phyloP scores from a whole-genome alignment of 2,113 vertebrate species.

The Syrrhaptes paradoxus region DNA sequence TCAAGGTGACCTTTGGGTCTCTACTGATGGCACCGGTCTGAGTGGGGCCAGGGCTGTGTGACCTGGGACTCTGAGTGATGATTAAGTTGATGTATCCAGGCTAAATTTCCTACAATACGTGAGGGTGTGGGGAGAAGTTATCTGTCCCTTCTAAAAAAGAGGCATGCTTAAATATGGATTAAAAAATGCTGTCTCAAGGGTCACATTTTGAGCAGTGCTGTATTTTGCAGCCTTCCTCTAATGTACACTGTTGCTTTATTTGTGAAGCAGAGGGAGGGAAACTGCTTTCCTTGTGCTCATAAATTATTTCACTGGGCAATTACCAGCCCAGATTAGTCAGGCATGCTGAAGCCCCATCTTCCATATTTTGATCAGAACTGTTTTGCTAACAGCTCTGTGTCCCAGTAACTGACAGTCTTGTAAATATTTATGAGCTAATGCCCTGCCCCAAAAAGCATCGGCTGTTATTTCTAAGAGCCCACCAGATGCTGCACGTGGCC shows the following conservation, averaged over 20 bases:
- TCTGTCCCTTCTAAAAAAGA: not conserved
- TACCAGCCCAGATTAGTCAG: not conserved
- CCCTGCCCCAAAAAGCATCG: not conserved
- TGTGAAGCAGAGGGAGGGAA: not conserved
- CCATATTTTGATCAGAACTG: not conserved
- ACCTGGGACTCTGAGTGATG: not conserved
- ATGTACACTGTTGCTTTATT: not conserved
- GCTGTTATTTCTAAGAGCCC: not conserved
- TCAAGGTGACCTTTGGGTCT: rapidly evolving
- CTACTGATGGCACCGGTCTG: not conserved
- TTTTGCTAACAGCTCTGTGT: not conserved
- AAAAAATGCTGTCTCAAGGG: not conserved
- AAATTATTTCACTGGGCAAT: not conserved
- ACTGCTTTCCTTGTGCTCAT: not conserved
- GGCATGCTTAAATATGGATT: not conserved
- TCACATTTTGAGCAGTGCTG: not conserved
- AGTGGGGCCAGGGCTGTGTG: not conserved
- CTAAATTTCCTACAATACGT: not conserved
- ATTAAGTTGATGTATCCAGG: not conserved
- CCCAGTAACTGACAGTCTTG: not conserved
- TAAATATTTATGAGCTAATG: constrained; percentile 37
- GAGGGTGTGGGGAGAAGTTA: not conserved
- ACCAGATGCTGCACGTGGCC: not conserved
- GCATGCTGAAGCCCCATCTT: not conserved
- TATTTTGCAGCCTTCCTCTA: not conserved